Conservation (phyloP, 2,113 vertebrate genomes). For the Plotosus lineatus region DNA sequence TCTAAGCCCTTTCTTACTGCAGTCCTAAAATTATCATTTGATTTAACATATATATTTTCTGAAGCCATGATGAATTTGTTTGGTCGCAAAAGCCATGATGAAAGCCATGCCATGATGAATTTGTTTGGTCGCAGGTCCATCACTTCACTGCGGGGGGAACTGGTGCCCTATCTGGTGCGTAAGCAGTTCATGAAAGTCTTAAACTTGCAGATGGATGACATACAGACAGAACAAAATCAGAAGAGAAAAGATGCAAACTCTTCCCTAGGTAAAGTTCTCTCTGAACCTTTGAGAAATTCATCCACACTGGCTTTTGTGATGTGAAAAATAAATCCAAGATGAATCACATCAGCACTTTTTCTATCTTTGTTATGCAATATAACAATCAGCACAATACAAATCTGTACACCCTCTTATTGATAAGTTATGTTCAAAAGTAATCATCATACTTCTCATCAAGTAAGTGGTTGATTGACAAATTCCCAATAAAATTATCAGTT, state of each 20-base stretch:
- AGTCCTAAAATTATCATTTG: neutral
- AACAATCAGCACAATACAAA: too few relatives aligned
- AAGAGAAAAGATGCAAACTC: conserved; percentile 75
- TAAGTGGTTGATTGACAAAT: neutral
- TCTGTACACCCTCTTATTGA: neutral
- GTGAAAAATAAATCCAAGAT: neutral
- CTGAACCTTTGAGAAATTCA: neutral
- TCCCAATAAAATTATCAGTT: neutral
- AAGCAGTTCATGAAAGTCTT: conserved; percentile 88
- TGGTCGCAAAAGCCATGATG: neutral
- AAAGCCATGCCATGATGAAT: neutral
- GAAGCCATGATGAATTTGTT: neutral
- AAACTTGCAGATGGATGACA: conserved; percentile 71
- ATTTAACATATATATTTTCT: neutral
- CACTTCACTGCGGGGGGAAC: conserved; percentile 90
- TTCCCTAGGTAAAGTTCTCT: conserved; percentile 44
- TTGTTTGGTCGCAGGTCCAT: conserved; percentile 77
- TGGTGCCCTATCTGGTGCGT: conserved; percentile 90
- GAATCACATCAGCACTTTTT: neutral
- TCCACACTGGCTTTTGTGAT: neutral
- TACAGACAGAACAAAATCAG: conserved; percentile 78
- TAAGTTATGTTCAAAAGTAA: neutral
- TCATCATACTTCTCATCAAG: neutral
- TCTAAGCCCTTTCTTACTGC: neutral
- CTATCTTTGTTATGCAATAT: neutral